Evolutionary conservation across 2,888 invertebrate genomes (phyloP), one percentile per base, ranked within the genome.

Genomic region (Noctuana brunneofusca): DNA sequence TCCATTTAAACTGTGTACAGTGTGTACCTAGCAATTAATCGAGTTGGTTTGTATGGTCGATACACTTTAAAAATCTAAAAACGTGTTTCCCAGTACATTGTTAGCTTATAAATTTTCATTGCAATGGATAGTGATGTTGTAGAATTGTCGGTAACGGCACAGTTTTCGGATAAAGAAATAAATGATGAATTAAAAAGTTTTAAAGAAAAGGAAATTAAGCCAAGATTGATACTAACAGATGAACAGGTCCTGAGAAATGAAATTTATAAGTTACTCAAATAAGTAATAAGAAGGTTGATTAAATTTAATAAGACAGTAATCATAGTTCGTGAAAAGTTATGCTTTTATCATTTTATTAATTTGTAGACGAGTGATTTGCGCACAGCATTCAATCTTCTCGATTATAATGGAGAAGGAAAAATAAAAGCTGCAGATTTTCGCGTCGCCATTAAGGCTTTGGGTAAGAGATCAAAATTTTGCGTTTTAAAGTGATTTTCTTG

Each of bases 381-480:
- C 2, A 74, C 83, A 63, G 92, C 92, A 0, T 92, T 92, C 67
- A 87, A 91, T 62, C 70, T 87, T 3, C 75, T 92, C 14, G 92
- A 92, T 66, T 81, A 86, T 54, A 75, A 77, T 0, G 92, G 92
- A 0, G 87, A 88, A 72, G 92, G 92, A 0, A 89, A 89, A 75
- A 90, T 92, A 24, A 84, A 82, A 38, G 78, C 88, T 0, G 83
- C 82, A 48, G 89, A 91, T 65, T 90, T 92, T 70, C 81, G 90
- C 20, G 90, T 92, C 0, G 91, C 84, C 4, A 81, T 92, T 22
- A 90, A 92, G 78, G 92, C 92, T 64, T 67, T 92, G 48, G 91
- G 91, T 90, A 77, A 69, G 62, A 52, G 43, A 16, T 2, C 12
- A 48, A 22, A 16, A 11, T 8, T 32, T 41, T 41, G 11, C 41